Base-by-base conservation (phyloP, 1,140 invertebrate species). In the Nixonia krombeini region DNA sequence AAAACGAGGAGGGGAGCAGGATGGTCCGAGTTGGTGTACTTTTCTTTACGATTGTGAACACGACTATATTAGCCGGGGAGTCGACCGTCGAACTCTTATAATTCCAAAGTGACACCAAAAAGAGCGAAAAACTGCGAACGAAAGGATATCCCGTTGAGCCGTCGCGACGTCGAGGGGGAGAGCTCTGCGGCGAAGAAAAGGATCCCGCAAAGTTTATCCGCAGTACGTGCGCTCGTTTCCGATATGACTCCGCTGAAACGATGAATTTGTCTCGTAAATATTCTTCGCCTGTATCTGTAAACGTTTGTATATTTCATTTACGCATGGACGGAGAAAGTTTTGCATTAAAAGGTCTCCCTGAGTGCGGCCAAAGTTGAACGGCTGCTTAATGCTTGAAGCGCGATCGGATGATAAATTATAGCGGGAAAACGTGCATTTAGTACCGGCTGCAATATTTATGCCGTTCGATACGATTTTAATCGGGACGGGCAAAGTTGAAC, bases 141-240 rank as follows among this genome's bases (percentile, higher is more conserved):
- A 61, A 53, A 50, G 51, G 57, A 68, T 68, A 67, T 68, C 65
- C 65, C 52, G 57, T 62, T 52, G 57, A 66, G 50, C 35, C 41
- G 35, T 17, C 35, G 17, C 4, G n/a, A 2, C 21, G 10, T 12
- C 26, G 9, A 25, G 15, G 46, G 51, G 53, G 47, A 47, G 42
- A 50, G 23, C 25, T 47, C 52, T 38, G 35, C 37, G 58, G 44
- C 8, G 23, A 53, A 66, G 40, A 71, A 59, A 61, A 23, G 56
- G 46, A 73, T 58, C 67, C 63, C 59, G 40, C 45, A 47, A 72
- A 78, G 74, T 82, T 83, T 82, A 81, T 82, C 73, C 72, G 29
- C 45, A 50, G 72, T 81, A 81, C 79, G 80, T 82, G 78, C 59
- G 55, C 25, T 59, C 45, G 75, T 66, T 79, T 71, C 59, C 41